These are phyloP conservation scores for Matsumyia berberina DNA, from an alignment of 2,888 invertebrate genomes.

Conservation along the genomic window DNA sequence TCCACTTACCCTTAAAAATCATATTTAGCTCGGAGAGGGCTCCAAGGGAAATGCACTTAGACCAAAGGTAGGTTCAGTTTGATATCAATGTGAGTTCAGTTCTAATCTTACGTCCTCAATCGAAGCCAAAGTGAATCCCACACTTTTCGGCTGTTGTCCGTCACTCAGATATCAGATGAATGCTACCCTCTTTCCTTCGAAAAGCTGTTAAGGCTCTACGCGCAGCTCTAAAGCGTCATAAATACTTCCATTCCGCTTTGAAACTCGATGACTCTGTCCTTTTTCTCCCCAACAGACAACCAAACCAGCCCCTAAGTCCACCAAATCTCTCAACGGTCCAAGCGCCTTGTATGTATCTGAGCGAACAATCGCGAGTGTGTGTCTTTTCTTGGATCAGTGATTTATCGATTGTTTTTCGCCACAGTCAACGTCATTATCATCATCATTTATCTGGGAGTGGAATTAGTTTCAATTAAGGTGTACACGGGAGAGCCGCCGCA, in stretches of 20 bases:
- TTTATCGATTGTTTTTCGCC: slow-evolving; percentile 45
- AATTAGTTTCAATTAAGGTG: slow-evolving; percentile 55
- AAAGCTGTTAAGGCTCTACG: not conserved
- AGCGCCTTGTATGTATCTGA: not conserved
- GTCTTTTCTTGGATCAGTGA: slow-evolving; percentile 40
- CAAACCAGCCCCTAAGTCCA: too few species aligned
- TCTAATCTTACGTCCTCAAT: too few species aligned
- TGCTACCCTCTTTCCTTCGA: not conserved
- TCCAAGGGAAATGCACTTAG: too few species aligned
- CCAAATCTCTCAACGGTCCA: too few species aligned
- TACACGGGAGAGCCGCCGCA: slow-evolving; percentile 12
- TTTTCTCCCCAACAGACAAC: not conserved
- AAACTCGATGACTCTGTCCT: not conserved
- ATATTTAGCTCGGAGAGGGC: too few species aligned
- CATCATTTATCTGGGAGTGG: not conserved
- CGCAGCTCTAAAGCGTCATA: not conserved
- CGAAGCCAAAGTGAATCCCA: too few species aligned
- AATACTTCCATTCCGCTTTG: not conserved
- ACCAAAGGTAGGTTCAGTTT: too few species aligned
- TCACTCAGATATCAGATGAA: not conserved
- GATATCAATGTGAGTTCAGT: too few species aligned
- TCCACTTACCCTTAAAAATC: too few species aligned
- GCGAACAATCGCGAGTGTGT: not conserved
- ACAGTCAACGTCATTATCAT: slow-evolving; percentile 6
- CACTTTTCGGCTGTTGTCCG: too few species aligned